A percentile compares a stretch with the other conserved stretches of the same genome.
Evolutionary conservation across 2,888 invertebrate species (phyloP).

Genomic region (Ochlodes sylvanus): DNA sequence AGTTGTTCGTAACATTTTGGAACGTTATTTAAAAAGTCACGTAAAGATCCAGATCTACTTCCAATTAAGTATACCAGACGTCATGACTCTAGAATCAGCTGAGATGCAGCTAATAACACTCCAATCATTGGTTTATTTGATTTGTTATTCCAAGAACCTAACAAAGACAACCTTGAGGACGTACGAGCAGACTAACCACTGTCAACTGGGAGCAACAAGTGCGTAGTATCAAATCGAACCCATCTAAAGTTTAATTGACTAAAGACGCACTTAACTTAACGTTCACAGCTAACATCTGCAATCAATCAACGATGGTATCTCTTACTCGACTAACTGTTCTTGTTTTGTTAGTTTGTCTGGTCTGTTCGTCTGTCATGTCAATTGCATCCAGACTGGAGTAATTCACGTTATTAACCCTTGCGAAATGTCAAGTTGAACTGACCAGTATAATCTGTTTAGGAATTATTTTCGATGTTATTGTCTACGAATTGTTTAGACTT

Average conservation of each 20-base stretch:
- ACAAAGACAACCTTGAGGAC: conserved; percentile 22
- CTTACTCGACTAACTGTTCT: conserved; percentile 25
- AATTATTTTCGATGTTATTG: conserved; percentile 14
- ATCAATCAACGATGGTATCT: conserved; percentile 45
- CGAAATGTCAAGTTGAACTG: conserved; percentile 31
- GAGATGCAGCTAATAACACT: background rate
- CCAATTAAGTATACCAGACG: too few relatives aligned
- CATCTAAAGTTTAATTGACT: conserved; percentile 35
- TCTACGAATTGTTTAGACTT: background rate
- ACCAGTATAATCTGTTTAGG: conserved; percentile 35
- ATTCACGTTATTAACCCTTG: conserved; percentile 53
- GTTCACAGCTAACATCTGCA: conserved; percentile 47
- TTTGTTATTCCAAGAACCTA: conserved; percentile 19
- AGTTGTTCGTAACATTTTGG: too few relatives aligned
- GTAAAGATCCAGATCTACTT: too few relatives aligned
- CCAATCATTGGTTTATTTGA: conserved; percentile 11
- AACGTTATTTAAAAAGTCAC: too few relatives aligned
- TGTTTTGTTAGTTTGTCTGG: conserved; percentile 66
- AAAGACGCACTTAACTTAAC: conserved; percentile 35
- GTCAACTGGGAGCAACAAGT: conserved; percentile 21
- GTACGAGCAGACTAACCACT: conserved; percentile 1
- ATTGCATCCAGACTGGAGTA: conserved; percentile 52
- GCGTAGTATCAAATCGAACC: conserved; percentile 16
- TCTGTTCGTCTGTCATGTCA: conserved; percentile 58
- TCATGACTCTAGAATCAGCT: background rate